Evolutionary conservation across 2,888 invertebrate genomes (phyloP), one percentile per base, ranked within the genome.

Genomic region (Syrista parreyssii): DNA sequence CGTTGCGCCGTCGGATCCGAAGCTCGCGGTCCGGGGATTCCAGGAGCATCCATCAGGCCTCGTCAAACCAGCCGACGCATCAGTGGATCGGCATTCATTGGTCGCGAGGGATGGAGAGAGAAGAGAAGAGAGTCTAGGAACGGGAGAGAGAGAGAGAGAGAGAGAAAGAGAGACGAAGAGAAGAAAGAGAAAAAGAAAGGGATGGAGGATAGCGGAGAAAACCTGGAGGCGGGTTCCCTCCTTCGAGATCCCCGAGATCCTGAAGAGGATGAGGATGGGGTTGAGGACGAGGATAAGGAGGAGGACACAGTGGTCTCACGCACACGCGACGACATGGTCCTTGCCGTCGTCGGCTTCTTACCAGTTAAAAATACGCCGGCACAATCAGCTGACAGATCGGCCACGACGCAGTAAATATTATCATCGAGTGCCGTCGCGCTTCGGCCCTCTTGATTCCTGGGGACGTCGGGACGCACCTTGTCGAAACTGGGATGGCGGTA

Each of bases 51-150:
- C 91, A 91, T 91, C 91, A 91, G 91, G 86, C 85, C 89, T 91
- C 91, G 91, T 91, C 91, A 91, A 91, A 91, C 90, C 91, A 89
- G 89, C 91, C 85, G 85, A 87, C 88, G 88, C 90, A 90, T 90
- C 90, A 87, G 88, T 79, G 85, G 88, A 91, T 91, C 90, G 89
- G 89, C 88, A 90, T 89, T 88, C 88, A 87, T 89, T 88, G 88
- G 83, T 82, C 84, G 84, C 82, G 81, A 80, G 77, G 78, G 79
- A 79, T 81, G 74, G 75, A 76, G 74, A 72, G 72, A 74, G 68
- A 71, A 72, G 73, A 73, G 73, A 55, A 55, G 68, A 55, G 77
- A 80, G 79, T 12, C 36, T 36, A 36, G 36, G 36, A 32, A 71
- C 15, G 23, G 75, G 77, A 75, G 72, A 74, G 71, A 78, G 74